phyloP scores from a whole-genome alignment of 64 coral and sea anemone species.

The Catalaphyllia jardinei region DNA sequence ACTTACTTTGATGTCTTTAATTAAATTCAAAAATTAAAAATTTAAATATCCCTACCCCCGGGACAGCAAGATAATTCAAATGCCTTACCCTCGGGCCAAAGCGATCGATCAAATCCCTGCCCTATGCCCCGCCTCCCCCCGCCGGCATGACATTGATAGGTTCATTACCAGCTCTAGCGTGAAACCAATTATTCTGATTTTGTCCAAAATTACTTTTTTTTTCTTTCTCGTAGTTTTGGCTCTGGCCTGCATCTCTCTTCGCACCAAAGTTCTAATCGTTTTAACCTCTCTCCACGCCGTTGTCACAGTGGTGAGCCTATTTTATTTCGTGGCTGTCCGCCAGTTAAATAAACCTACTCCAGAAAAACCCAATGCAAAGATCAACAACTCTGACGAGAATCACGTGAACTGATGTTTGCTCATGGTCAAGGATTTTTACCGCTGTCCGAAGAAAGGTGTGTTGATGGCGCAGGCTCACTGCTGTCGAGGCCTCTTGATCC shows the following conservation, averaged over 20 bases:
- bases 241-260: slow-evolving; percentile 43
- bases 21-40: no score
- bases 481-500: not conserved
- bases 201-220: not conserved
- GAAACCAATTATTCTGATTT: not conserved
- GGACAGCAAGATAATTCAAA: no score
- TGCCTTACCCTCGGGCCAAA: no score
- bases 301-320: slow-evolving; percentile 50
- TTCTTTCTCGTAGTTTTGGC: slow-evolving; percentile 38
- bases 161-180: no score
- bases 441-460: not conserved
- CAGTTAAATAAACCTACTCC: slow-evolving; percentile 72
- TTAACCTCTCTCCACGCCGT: slow-evolving; percentile 45
- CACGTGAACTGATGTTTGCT: slow-evolving; percentile 48
- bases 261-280: slow-evolving; percentile 34
- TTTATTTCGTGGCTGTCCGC: slow-evolving; percentile 63
- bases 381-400: slow-evolving; percentile 30
- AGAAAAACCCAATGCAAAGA: slow-evolving; percentile 60
- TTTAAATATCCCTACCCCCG: no score
- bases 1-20: no score
- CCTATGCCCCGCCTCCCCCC: no score
- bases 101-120: no score
- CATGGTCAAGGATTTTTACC: not conserved
- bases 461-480: not conserved
- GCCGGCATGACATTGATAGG: no score